Conservation (phyloP, 1,140 invertebrate species). For the Pseudomyrmex concolor region DNA sequence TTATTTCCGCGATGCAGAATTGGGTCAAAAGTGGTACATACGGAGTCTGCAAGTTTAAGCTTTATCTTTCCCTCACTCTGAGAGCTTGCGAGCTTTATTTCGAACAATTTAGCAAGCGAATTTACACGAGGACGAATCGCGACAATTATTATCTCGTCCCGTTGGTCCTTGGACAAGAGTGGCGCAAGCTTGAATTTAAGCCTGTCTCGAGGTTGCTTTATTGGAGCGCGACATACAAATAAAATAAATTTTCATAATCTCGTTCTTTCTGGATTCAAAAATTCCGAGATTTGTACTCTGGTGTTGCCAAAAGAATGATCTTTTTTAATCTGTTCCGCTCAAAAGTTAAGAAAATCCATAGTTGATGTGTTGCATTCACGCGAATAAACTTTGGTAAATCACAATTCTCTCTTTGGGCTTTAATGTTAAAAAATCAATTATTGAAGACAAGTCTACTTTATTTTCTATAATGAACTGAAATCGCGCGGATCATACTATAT, state of each 20-base stretch:
- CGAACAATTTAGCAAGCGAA: neutral
- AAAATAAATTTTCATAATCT: conserved; percentile 27
- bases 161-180: conserved; percentile 44
- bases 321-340: no score
- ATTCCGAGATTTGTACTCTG: neutral
- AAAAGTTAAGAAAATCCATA: no score
- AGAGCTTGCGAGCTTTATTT: conserved; percentile 22
- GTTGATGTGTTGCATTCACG: no score
- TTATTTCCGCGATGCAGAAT: conserved; percentile 72
- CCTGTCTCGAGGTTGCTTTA: conserved; percentile 29
- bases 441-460: no score
- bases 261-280: neutral
- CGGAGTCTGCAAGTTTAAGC: conserved; percentile 7
- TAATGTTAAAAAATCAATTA: no score
- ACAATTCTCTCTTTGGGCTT: no score
- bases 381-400: no score
- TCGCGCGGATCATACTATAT: no score
- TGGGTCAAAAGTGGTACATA: conserved; percentile 65
- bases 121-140: conserved; percentile 25
- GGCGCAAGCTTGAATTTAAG: conserved; percentile 6
- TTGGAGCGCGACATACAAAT: conserved; percentile 35
- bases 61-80: conserved; percentile 10
- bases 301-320: no score
- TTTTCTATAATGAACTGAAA: no score
- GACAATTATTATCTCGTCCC: conserved; percentile 31